A percentile compares a stretch with the other conserved stretches of the same genome.
Evolutionary conservation across 2,888 invertebrate species (phyloP).

Genomic region (Drosophila kokeensis): DNA sequence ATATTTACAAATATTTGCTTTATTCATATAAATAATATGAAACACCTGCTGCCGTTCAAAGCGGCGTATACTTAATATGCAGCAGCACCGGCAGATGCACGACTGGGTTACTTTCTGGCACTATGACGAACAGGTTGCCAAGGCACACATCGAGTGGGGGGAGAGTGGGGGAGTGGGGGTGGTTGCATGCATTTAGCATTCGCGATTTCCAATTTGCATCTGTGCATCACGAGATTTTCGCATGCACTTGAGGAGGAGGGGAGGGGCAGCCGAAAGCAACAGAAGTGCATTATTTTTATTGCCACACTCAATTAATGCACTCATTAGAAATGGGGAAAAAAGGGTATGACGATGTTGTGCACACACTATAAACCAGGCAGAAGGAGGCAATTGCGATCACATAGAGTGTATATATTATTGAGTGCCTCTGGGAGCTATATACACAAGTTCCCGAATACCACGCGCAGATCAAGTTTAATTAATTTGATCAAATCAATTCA

Average conservation of each 20-base stretch:
- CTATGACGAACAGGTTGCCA: neutral
- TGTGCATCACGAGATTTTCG: constrained; percentile 46
- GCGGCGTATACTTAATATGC: constrained; percentile 40
- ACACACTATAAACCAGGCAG: neutral
- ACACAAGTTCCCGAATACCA: neutral
- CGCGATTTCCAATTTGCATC: constrained; percentile 4
- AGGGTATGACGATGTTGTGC: too few species aligned
- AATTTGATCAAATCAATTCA: neutral
- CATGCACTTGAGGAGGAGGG: constrained; percentile 28
- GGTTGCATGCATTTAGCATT: neutral
- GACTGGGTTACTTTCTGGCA: neutral
- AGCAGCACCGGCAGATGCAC: constrained; percentile 30
- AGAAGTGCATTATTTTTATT: neutral
- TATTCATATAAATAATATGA: constrained; percentile 6
- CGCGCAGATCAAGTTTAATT: neutral
- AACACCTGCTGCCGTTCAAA: neutral
- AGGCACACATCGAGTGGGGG: neutral
- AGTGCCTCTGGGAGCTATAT: neutral
- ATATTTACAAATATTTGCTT: neutral
- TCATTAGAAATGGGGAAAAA: neutral
- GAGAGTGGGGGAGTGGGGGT: accelerated
- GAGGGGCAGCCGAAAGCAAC: neutral
- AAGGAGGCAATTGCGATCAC: neutral
- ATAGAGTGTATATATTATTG: neutral
- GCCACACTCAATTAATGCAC: neutral